These are phyloP conservation scores for Leptodirus hochenwartii DNA, from an alignment of 2,888 invertebrate species.

Conservation along the genomic window DNA sequence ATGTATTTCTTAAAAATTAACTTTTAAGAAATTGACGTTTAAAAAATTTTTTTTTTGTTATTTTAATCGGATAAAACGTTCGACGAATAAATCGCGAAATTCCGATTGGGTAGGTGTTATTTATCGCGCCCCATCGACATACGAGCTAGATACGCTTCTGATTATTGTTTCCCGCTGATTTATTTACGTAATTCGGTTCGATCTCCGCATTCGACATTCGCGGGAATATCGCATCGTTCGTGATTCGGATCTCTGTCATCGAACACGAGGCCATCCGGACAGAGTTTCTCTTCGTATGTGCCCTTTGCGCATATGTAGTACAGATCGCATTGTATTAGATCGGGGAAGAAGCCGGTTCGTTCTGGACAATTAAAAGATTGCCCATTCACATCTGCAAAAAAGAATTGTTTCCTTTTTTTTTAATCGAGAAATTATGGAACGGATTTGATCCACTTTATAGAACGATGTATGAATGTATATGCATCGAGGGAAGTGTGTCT, in stretches of 20 bases:
- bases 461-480: too few species aligned
- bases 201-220: slow-evolving; percentile 61
- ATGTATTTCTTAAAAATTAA: too few species aligned
- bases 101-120: too few species aligned
- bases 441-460: too few species aligned
- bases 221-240: slow-evolving; percentile 57
- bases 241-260: slow-evolving; percentile 51
- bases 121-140: too few species aligned
- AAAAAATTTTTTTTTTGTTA: neutral
- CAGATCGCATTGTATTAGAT: slow-evolving; percentile 58
- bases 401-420: too few species aligned
- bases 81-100: neutral
- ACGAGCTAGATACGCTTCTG: too few species aligned
- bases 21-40: too few species aligned
- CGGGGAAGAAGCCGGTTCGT: slow-evolving; percentile 54
- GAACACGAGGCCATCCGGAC: slow-evolving; percentile 65
- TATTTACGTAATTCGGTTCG: slow-evolving; percentile 57
- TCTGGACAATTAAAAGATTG: slow-evolving; percentile 48
- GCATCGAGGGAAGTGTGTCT: too few species aligned
- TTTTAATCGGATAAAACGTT: neutral
- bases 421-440: too few species aligned
- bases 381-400: slow-evolving; percentile 15
- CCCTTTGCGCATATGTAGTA: slow-evolving; percentile 57
- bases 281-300: slow-evolving; percentile 43
- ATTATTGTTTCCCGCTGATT: too few species aligned